Evolutionary conservation across 1,140 invertebrate species (phyloP).

Genomic region (Drosophila novamexicana): DNA sequence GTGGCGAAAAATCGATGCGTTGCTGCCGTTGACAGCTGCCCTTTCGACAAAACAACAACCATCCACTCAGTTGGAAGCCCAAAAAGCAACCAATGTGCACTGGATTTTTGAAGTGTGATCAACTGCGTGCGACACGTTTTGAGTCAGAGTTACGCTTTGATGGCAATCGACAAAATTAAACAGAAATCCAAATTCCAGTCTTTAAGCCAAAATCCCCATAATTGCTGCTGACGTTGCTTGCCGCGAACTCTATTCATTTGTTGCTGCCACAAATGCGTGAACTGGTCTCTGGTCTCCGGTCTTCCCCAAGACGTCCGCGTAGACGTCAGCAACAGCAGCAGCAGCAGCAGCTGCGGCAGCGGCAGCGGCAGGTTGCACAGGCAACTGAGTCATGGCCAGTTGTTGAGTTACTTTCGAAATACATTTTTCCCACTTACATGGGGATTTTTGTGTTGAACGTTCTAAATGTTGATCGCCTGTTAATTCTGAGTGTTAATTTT

Average conservation of each 20-base stretch:
- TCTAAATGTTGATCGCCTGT: constrained; percentile 36
- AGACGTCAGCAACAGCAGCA: constrained; percentile 48
- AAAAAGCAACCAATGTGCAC: constrained; percentile 24
- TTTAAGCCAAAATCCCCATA: constrained; percentile 3
- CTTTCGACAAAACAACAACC: not conserved
- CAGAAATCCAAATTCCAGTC: constrained; percentile 5
- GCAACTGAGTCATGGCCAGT: constrained; percentile 67
- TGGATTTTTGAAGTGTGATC: constrained; percentile 14
- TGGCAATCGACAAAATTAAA: constrained; percentile 18
- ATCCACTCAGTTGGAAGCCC: not conserved
- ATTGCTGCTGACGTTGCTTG: not conserved
- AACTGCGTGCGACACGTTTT: constrained; percentile 30
- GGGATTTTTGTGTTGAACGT: constrained; percentile 65
- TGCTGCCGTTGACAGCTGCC: constrained; percentile 45
- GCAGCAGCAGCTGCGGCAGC: too few species aligned
- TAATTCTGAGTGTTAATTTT: constrained; percentile 38
- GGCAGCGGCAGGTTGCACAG: constrained; percentile 18
- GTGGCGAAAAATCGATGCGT: constrained; percentile 61
- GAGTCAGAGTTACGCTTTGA: constrained; percentile 23
- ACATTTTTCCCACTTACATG: constrained; percentile 72
- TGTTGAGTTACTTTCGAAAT: constrained; percentile 59
- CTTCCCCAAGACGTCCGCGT: constrained; percentile 56
- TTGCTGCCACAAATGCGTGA: constrained; percentile 2
- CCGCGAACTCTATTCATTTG: not conserved
- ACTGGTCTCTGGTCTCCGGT: constrained; percentile 42